A percentile compares a stretch with the other conserved stretches of the same genome.
These are phyloP conservation scores for Porites lobata DNA, from an alignment of 92 coral and sea anemone genomes.

Conservation along the genomic window DNA sequence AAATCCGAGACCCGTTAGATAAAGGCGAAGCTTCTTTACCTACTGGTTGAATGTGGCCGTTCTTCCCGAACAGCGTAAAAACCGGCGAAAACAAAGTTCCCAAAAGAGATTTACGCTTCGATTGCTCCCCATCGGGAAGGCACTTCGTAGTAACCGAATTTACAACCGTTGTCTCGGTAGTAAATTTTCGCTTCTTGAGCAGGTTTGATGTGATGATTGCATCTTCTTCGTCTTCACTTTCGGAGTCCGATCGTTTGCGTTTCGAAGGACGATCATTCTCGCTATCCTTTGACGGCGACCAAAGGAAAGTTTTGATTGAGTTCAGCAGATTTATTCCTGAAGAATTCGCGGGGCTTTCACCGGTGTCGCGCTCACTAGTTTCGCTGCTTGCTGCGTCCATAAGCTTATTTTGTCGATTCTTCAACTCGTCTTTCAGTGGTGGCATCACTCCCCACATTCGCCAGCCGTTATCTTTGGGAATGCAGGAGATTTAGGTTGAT, in stretches of 20 bases:
- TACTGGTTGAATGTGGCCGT: conserved; percentile 90
- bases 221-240: conserved; percentile 91
- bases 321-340: conserved; percentile 87
- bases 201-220: conserved; percentile 92
- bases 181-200: conserved; percentile 93
- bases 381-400: conserved; percentile 55
- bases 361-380: conserved; percentile 38
- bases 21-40: conserved; percentile 62
- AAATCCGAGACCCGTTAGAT: conserved; percentile 67
- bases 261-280: conserved; percentile 76
- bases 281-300: conserved; percentile 90
- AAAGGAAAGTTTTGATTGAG: conserved; percentile 98
- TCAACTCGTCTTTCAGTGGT: conserved; percentile 13
- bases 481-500: not conserved
- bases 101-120: conserved; percentile 91
- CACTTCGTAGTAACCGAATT: conserved; percentile 54
- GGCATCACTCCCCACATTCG: conserved; percentile 3
- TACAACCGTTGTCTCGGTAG: conserved; percentile 81
- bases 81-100: conserved; percentile 99
- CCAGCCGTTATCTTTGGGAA: not conserved
- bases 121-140: conserved; percentile 55
- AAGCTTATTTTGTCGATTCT: conserved; percentile 67
- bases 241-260: conserved; percentile 82
- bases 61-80: conserved; percentile 95
- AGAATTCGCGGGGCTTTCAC: conserved; percentile 65